Evolutionary conservation across 1,140 invertebrate species (phyloP).

Genomic region (Bradysia coprophila): DNA sequence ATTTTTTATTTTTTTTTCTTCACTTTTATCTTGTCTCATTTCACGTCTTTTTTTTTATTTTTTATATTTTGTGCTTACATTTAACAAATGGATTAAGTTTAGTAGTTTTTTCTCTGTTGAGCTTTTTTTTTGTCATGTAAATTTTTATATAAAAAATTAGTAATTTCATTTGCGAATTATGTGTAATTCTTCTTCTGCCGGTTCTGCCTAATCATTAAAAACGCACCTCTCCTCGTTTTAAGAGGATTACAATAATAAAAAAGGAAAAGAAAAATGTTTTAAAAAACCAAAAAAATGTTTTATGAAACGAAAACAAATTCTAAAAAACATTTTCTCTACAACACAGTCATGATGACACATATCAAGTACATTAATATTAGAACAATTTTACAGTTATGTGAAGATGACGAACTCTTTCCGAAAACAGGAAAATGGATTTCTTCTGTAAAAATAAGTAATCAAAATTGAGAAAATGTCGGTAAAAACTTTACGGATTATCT

Average conservation of each 20-base stretch:
- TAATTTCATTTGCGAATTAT: background rate
- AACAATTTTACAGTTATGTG: background rate
- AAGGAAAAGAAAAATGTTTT: no score
- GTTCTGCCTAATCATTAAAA: no score
- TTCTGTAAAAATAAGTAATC: no score
- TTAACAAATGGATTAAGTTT: background rate
- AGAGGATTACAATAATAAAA: no score
- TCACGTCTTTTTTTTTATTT: background rate
- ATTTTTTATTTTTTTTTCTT: no score
- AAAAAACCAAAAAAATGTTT: no score
- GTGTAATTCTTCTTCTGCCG: background rate
- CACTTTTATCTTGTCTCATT: background rate
- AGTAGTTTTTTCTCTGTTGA: background rate
- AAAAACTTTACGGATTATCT: no score
- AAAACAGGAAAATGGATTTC: slow-evolving; percentile 24
- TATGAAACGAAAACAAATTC: no score
- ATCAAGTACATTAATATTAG: background rate
- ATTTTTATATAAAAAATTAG: background rate
- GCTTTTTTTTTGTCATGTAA: background rate
- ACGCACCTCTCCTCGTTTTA: no score
- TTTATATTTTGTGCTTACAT: background rate
- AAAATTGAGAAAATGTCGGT: no score
- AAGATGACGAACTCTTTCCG: slow-evolving; percentile 5
- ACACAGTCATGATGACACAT: background rate
- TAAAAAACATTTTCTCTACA: background rate